Evolutionary conservation across 1,140 invertebrate species (phyloP).

Genomic region (Xylocopa sonorina): DNA sequence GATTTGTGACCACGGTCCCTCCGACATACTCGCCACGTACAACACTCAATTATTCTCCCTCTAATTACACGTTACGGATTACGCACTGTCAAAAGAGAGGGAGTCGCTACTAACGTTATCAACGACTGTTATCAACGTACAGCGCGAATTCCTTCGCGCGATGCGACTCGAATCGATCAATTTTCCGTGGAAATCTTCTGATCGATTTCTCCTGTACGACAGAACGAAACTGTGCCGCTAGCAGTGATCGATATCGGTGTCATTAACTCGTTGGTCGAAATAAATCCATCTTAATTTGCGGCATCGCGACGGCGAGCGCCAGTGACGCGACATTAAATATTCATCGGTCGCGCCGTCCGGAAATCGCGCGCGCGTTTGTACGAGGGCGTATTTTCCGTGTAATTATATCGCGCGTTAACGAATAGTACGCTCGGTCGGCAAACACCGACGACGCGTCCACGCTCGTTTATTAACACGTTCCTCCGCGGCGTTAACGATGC

Average conservation of each 20-base stretch:
- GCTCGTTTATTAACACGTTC: conserved; percentile 37
- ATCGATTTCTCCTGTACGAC: too few species aligned
- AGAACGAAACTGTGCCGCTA: background rate
- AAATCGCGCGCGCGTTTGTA: conserved; percentile 11
- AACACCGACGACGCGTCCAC: conserved; percentile 13
- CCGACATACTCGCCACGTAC: too few species aligned
- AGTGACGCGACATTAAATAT: conserved; percentile 37
- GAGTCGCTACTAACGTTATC: too few species aligned
- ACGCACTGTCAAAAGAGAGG: too few species aligned
- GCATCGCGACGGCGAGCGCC: background rate
- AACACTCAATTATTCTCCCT: too few species aligned
- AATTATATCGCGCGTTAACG: conserved; percentile 45
- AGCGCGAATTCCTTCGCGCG: background rate
- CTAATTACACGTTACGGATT: too few species aligned
- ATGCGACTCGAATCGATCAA: background rate
- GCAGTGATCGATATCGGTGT: background rate
- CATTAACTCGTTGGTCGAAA: conserved; percentile 19
- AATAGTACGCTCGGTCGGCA: conserved; percentile 30
- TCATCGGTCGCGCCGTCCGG: background rate
- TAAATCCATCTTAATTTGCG: conserved; percentile 40
- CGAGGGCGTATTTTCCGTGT: conserved; percentile 31
- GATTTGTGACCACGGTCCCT: too few species aligned
- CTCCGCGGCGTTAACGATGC: conserved; percentile 33
- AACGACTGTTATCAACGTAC: too few species aligned
- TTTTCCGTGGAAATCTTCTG: background rate